Percentiles rank a stretch among this genome's conserved stretches.
Conservation (phyloP, 2,113 vertebrate species). For the Anhinga anhinga region DNA sequence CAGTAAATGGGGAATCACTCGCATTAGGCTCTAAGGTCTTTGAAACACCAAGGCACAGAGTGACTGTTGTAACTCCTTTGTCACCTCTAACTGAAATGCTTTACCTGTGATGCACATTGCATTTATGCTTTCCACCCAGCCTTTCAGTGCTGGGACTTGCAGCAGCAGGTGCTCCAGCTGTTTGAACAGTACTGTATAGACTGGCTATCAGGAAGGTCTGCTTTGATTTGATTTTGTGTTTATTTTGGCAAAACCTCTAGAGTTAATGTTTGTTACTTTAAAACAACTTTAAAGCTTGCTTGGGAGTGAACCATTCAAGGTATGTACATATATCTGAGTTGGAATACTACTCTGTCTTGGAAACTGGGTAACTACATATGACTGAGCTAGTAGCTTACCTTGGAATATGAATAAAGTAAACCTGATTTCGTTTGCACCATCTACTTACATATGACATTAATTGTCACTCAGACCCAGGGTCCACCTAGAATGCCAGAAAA, state of each 20-base stretch:
- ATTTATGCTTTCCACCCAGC: background rate
- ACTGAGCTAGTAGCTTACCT: background rate
- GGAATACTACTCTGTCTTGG: background rate
- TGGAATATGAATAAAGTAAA: background rate
- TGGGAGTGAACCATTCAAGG: background rate
- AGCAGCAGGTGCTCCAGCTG: background rate
- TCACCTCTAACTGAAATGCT: background rate
- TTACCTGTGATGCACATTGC: background rate
- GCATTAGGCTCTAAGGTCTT: background rate
- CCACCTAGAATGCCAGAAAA: background rate
- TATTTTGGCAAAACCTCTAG: constrained; percentile 41
- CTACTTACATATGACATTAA: background rate
- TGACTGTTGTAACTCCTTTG: background rate
- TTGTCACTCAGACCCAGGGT: background rate
- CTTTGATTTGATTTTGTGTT: constrained; percentile 40
- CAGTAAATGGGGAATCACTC: background rate
- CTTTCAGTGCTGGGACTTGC: background rate
- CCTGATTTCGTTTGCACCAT: background rate
- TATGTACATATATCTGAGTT: background rate
- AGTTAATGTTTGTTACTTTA: constrained; percentile 49
- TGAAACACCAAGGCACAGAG: background rate
- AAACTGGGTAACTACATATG: background rate
- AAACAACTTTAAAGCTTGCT: constrained; percentile 56
- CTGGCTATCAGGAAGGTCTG: background rate
- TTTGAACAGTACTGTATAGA: background rate